These are phyloP conservation scores for Chymomyza fuscimana DNA, from an alignment of 2,888 invertebrate species.

Conservation along the genomic window DNA sequence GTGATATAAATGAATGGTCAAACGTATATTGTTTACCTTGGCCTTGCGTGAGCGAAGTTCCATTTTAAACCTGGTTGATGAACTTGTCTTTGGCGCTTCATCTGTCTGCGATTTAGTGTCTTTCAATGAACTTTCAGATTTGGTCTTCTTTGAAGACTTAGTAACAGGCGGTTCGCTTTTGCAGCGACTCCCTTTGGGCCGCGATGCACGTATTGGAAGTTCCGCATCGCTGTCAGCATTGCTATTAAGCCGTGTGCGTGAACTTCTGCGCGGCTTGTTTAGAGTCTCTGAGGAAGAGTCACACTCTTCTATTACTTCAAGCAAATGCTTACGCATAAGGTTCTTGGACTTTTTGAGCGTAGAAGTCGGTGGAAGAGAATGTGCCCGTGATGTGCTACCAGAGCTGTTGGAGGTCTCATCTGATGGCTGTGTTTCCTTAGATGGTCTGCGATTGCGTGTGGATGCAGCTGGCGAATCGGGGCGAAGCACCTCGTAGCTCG, in stretches of 20 bases:
- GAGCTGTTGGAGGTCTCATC: not conserved
- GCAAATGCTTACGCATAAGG: slow-evolving; percentile 1
- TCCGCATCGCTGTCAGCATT: not conserved
- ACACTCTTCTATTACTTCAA: slow-evolving; percentile 23
- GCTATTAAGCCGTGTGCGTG: slow-evolving; percentile 23
- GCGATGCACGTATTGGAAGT: not conserved
- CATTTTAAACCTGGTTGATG: not conserved
- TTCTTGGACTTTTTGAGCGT: slow-evolving; percentile 25
- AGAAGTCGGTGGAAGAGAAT: slow-evolving; percentile 11
- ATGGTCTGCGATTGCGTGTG: too few species aligned
- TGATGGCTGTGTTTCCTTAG: not conserved
- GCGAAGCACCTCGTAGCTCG: too few species aligned
- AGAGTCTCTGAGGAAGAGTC: too few species aligned
- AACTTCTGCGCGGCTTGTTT: not conserved
- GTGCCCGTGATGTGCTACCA: not conserved
- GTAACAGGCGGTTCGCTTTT: not conserved
- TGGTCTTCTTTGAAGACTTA: not conserved
- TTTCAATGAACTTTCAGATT: not conserved
- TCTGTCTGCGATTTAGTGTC: not conserved
- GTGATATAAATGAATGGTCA: too few species aligned
- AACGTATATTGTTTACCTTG: not conserved
- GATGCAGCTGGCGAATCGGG: too few species aligned
- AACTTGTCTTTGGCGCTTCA: not conserved
- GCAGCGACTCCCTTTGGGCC: not conserved
- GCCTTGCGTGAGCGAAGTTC: not conserved